Conservation (phyloP, 2,797 vertebrate genomes). For the Anabas testudineus region DNA sequence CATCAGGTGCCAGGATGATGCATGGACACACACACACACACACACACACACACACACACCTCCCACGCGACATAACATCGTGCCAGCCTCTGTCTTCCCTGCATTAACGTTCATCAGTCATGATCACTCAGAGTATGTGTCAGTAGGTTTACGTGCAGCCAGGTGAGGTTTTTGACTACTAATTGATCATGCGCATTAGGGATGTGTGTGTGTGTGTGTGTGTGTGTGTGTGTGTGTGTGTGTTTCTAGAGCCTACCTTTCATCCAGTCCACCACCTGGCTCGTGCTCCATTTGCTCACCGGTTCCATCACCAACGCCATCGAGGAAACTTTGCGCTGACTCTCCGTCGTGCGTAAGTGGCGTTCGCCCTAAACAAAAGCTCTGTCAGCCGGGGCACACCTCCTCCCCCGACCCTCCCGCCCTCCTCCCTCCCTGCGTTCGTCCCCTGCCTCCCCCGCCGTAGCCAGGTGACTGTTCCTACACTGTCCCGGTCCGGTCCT, state of each 20-base stretch:
- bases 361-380: conserved; percentile 37
- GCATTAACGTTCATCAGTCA: conserved; percentile 18
- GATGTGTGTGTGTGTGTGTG: background rate
- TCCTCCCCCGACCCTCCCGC: conserved; percentile 15
- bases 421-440: conserved; percentile 3
- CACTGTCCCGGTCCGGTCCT: conserved; percentile 38
- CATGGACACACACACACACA: conserved; percentile 39
- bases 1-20: conserved; percentile 70
- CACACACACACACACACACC: conserved; percentile 40
- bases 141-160: background rate
- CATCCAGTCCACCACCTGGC: conserved; percentile 98
- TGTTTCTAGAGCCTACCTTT: conserved; percentile 85
- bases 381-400: conserved; percentile 30
- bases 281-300: conserved; percentile 97
- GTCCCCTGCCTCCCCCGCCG: conserved; percentile 12
- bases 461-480: conserved; percentile 60
- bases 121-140: background rate
- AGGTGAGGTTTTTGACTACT: background rate
- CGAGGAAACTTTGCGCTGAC: conserved; percentile 81
- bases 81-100: conserved; percentile 29
- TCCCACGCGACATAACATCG: conserved; percentile 51
- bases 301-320: conserved; percentile 99
- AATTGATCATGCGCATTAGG: background rate
- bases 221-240: background rate
- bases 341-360: conserved; percentile 57